These are phyloP conservation scores for Ennomos fuscantarius DNA, from an alignment of 2,888 invertebrate genomes.

Conservation along the genomic window DNA sequence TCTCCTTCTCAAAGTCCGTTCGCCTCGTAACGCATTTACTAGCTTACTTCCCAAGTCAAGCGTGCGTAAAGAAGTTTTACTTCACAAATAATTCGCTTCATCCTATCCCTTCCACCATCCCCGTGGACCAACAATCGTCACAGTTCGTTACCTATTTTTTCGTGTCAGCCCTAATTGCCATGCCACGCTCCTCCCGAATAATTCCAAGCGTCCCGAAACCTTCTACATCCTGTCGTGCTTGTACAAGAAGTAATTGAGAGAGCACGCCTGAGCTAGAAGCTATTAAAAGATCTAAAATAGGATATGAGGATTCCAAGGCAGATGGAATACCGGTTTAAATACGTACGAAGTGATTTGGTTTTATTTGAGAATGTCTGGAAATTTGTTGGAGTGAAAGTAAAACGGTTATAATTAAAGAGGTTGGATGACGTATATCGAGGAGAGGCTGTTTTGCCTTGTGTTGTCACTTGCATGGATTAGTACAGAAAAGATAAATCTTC, in stretches of 20 bases:
- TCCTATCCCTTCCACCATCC: conserved; percentile 14
- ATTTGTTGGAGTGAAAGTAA: too few relatives aligned
- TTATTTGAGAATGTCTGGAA: too few relatives aligned
- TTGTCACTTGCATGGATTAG: too few relatives aligned
- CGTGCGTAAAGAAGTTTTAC: too few relatives aligned
- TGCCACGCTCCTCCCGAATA: conserved; percentile 25
- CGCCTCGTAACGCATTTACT: too few relatives aligned
- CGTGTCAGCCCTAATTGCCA: conserved; percentile 39
- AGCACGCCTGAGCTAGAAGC: conserved; percentile 12
- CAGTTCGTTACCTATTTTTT: conserved; percentile 54
- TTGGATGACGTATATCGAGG: conserved; percentile 5
- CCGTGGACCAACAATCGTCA: conserved; percentile 29
- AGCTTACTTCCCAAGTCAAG: too few relatives aligned
- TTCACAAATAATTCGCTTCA: conserved; percentile 7
- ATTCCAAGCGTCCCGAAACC: conserved; percentile 3
- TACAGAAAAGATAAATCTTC: background rate
- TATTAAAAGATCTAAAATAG: conserved; percentile 9
- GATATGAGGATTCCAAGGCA: conserved; percentile 8
- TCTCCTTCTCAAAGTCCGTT: too few relatives aligned
- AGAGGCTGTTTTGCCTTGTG: background rate
- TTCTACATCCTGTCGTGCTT: conserved; percentile 14
- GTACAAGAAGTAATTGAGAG: conserved; percentile 15
- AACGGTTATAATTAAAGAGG: too few relatives aligned
- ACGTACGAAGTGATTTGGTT: too few relatives aligned
- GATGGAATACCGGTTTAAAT: too few relatives aligned